phyloP scores from a whole-genome alignment of 2,797 vertebrate genomes.

The Natrix natrix region DNA sequence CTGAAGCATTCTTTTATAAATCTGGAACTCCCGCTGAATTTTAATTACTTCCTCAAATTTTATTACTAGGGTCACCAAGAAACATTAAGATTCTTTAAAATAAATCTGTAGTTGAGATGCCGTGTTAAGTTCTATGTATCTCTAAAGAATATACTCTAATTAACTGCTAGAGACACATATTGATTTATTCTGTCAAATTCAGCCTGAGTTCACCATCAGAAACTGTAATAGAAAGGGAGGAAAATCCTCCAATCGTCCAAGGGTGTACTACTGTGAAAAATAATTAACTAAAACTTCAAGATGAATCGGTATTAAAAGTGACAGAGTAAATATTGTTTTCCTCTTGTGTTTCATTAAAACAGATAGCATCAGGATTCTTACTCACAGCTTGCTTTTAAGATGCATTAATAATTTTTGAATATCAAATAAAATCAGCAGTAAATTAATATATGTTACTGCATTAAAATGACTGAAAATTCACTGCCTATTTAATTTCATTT shows the following conservation, averaged over 20 bases:
- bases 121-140: neutral
- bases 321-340: conserved; percentile 34
- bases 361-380: conserved; percentile 7
- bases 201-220: conserved; percentile 3
- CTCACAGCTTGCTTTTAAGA: conserved; percentile 27
- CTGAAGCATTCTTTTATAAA: neutral
- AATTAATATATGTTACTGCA: conserved; percentile 21
- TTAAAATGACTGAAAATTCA: neutral
- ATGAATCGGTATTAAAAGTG: conserved; percentile 25
- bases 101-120: neutral
- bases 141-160: conserved; percentile 24
- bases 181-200: conserved; percentile 23
- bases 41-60: neutral
- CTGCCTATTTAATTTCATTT: conserved; percentile 18
- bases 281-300: conserved; percentile 15
- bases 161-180: conserved; percentile 26
- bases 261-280: neutral
- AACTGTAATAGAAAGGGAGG: neutral
- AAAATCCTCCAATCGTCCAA: neutral
- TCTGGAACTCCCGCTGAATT: neutral
- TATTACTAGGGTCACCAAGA: neutral
- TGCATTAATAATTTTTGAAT: conserved; percentile 24
- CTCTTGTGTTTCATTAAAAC: conserved; percentile 40
- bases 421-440: conserved; percentile 13
- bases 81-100: conserved; percentile 6